Base-by-base conservation (phyloP, 1,140 invertebrate genomes). In the Acromyrmex heyeri region DNA sequence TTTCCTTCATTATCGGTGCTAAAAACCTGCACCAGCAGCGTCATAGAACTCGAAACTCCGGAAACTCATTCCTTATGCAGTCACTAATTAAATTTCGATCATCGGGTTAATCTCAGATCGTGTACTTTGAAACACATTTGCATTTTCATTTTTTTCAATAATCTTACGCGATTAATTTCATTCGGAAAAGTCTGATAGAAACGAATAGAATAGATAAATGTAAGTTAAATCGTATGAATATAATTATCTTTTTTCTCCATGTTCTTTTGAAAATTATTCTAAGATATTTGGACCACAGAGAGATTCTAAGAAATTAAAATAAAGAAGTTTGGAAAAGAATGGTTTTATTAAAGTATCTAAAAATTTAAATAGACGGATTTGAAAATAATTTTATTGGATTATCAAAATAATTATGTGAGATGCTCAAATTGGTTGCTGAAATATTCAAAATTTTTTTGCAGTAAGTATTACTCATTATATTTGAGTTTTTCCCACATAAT, bases 61-160 rank as follows among this genome's bases (percentile, higher is more conserved):
- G 24, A 69, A 67, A 79, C 18, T 67, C 62, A 18, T 59, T 79
- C 16, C 24, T 78, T 69, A 67, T 69, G 59, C 50, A 34, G 24
- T 14, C 6, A 67, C 69, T 86, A 78, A 86, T 86, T 69, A 69
- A 86, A 86, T 86, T 78, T 86, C 44, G 72, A 24, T 30, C 72
- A 30, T 48, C n/a, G 24, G 44, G 6, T 21, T 72, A 38, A 81
- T 70, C 34, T 44, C 53, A 12, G 64, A 72, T 8, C 53, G 48
- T 16, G 44, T 70, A 34, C 38, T 79, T 67, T 62, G 48, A 50
- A 75, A 34, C 38, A 50, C 21, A 53, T 24, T 24, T n/a, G 24
- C 18, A 2, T 38, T 18, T 70, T 27, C 1, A 14, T 61, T 53
- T 21, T 38, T 16, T 14, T 65, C 69, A 16, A 0, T 67, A 6